These are phyloP conservation scores for Cranoglanis bouderius DNA, from an alignment of 2,113 vertebrate species.

Conservation along the genomic window DNA sequence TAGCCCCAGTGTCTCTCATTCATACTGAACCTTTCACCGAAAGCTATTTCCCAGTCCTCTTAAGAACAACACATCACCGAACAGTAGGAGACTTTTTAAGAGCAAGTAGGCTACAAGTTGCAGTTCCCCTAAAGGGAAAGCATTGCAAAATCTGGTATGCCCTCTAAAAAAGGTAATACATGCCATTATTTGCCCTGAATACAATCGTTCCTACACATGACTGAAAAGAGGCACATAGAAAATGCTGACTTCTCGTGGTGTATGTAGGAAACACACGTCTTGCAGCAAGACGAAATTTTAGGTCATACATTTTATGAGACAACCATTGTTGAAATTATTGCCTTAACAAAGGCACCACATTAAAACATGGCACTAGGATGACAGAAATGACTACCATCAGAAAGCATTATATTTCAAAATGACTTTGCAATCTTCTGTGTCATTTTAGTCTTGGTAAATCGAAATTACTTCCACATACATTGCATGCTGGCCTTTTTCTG, in stretches of 20 bases:
- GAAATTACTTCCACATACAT: background rate
- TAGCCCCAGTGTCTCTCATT: background rate
- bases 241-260: background rate
- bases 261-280: background rate
- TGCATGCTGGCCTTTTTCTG: background rate
- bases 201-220: background rate
- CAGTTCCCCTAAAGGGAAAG: background rate
- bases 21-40: background rate
- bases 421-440: background rate
- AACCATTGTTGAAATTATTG: background rate
- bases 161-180: background rate
- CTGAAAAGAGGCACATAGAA: background rate
- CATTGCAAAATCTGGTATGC: constrained; percentile 11
- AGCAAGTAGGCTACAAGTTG: background rate
- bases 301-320: background rate
- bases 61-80: background rate
- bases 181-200: background rate
- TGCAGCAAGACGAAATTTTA: background rate
- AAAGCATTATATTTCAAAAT: too few species aligned
- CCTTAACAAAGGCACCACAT: background rate
- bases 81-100: background rate
- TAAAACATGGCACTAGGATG: background rate
- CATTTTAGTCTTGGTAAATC: background rate
- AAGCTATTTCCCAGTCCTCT: background rate
- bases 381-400: too few species aligned